Conservation (phyloP, 2,888 invertebrate species). For the Ptilodon capucinus region DNA sequence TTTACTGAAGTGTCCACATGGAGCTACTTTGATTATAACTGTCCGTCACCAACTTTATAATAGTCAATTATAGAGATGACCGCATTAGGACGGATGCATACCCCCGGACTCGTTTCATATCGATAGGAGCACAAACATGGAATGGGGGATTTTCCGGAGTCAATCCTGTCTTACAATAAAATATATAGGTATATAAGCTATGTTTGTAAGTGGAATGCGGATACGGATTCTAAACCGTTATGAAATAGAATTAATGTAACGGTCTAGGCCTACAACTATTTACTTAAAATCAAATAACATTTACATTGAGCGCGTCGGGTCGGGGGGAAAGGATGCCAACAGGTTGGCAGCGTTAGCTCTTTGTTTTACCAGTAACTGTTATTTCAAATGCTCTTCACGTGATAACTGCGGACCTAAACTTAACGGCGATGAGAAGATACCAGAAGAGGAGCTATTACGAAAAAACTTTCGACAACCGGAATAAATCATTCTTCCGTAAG, state of each 20-base stretch:
- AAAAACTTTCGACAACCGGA: too few species aligned
- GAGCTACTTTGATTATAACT: conserved; percentile 24
- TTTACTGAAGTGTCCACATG: conserved; percentile 13
- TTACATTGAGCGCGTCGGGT: background rate
- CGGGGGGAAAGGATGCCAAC: background rate
- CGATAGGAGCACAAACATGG: too few species aligned
- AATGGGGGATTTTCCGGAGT: background rate
- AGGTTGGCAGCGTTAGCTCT: background rate
- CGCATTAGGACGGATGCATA: background rate
- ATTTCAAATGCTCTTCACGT: background rate
- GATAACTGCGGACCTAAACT: background rate
- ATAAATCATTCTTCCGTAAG: too few species aligned
- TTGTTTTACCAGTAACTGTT: background rate
- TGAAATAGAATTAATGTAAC: background rate
- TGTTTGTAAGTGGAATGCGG: too few species aligned
- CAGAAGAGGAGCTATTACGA: too few species aligned
- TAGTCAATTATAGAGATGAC: background rate
- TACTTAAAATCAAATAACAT: background rate
- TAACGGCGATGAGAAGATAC: too few species aligned
- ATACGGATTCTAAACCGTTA: too few species aligned
- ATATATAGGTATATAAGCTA: too few species aligned
- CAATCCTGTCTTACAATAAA: background rate
- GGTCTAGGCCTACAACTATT: background rate
- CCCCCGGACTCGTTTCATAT: background rate
- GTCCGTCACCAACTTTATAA: conserved; percentile 28